A percentile compares a stretch with the other conserved stretches of the same genome.
Conservation (phyloP, 2,797 vertebrate genomes). For the Acanthurus leucopareius region DNA sequence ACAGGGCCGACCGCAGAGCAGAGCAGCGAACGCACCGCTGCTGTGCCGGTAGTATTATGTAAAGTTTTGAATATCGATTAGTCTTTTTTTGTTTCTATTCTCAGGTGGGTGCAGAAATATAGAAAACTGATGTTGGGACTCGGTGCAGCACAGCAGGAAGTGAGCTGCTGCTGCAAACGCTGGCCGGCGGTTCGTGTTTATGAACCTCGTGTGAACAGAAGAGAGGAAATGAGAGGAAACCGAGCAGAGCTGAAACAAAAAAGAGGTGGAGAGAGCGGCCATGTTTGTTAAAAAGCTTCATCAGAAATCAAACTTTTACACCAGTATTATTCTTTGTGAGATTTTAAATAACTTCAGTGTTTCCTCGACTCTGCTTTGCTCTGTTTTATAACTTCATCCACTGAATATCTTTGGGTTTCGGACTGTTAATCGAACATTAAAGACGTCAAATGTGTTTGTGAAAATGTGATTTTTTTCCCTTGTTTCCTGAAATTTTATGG, state of each 20-base stretch:
- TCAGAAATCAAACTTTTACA: background rate
- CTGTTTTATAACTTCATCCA: background rate
- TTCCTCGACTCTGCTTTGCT: background rate
- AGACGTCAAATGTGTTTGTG: too few species aligned
- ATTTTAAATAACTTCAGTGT: background rate
- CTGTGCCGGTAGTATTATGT: constrained; percentile 45
- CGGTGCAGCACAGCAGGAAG: background rate
- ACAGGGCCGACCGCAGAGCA: constrained; percentile 13
- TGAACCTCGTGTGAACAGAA: background rate
- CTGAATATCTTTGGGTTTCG: background rate
- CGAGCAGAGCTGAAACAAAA: background rate
- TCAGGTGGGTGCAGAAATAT: constrained; percentile 16
- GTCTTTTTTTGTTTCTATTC: constrained; percentile 28
- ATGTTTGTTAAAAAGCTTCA: background rate
- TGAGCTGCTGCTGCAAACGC: background rate
- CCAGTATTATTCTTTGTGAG: background rate
- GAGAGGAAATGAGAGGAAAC: background rate
- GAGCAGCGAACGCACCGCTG: background rate
- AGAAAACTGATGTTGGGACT: background rate
- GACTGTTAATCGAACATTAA: too few species aligned
- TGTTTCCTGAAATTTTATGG: too few species aligned
- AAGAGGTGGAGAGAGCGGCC: background rate
- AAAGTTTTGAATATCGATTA: constrained; percentile 52
- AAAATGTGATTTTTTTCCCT: too few species aligned
- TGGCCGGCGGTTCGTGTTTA: background rate